Base-by-base conservation (phyloP, 2,888 invertebrate genomes). In the Augiades crinisus region DNA sequence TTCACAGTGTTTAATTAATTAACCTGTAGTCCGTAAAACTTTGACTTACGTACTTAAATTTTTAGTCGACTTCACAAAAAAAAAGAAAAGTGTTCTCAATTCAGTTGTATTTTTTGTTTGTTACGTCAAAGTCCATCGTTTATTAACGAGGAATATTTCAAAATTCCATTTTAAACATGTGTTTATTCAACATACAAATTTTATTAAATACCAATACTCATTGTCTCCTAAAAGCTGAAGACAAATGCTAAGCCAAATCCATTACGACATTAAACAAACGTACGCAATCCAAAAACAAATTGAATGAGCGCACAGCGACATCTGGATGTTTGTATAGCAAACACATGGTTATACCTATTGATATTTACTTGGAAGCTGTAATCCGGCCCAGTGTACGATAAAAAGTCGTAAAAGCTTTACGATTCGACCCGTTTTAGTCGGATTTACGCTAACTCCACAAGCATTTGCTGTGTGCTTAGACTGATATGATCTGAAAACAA, bases 321-420 rank as follows among this genome's bases (percentile, higher is more conserved):
- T 14, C 33, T 33, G 33, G 33, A 7, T 45, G 21, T 33, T 21
- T 22, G 22, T 7, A 7, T 2, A 30, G 24, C 16, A 45, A 45
- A 47, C 36, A 47, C 6, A 7, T 22, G 10, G 1, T 21, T 19
- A 47, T 19, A 47, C 17, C 47, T 21, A 16, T 40, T 40, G 21
- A 38, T 40, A 47, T 47, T 47, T 30, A 37, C 30, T 37, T 22
- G 31, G 22, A 47, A n/a, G 31, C 21, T 31, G 10, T 47, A 40
- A 46, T 47, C 38, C 47, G 3, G 7, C 14, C 24, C 17, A 37
- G 27, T 19, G 31, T 21, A 21, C 31, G 47, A 40, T 21, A 40
- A 47, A 47, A 40, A 40, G 38, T 31, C 31, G 31, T 40, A 40
- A 47, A 47, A 37, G 27, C 12, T 27, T 47, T 37, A 47, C 37